Percentiles rank a stretch among this genome's conserved stretches.
Evolutionary conservation across 2,113 vertebrate species (phyloP).

Genomic region (Daphoenositta chrysoptera): DNA sequence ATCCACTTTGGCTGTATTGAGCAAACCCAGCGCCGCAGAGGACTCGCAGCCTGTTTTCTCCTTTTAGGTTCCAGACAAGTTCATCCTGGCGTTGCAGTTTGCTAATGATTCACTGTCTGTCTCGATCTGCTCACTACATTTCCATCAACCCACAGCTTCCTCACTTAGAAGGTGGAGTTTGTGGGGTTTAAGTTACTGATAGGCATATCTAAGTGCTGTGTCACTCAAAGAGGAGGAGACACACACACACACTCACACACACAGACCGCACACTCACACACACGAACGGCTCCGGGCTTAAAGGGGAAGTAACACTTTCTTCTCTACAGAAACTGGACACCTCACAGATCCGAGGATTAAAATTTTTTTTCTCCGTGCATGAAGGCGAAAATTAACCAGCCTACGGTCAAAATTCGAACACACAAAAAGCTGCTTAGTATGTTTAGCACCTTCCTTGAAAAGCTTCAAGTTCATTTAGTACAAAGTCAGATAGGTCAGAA

Average conservation of each 20-base stretch:
- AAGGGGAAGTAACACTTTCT: slow-evolving; percentile 74
- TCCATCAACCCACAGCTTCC: slow-evolving; percentile 82
- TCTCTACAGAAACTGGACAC: background rate
- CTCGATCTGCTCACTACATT: slow-evolving; percentile 80
- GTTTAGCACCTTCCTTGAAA: background rate
- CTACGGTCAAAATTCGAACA: background rate
- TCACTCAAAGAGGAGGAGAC: slow-evolving; percentile 83
- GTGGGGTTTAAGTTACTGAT: slow-evolving; percentile 81
- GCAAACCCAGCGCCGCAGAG: slow-evolving; percentile 57
- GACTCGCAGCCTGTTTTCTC: slow-evolving; percentile 53
- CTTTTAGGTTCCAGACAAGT: slow-evolving; percentile 80
- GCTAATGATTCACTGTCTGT: slow-evolving; percentile 78
- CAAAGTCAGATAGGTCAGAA: background rate
- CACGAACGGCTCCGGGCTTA: slow-evolving; percentile 70
- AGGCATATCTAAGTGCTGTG: slow-evolving; percentile 81
- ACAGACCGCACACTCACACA: background rate
- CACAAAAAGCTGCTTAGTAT: background rate
- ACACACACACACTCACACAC: slow-evolving; percentile 53
- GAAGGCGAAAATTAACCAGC: background rate
- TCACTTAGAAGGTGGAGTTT: slow-evolving; percentile 85
- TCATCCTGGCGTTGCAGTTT: slow-evolving; percentile 79
- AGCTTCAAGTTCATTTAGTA: background rate
- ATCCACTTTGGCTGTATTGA: slow-evolving; percentile 76
- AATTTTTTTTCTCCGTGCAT: background rate
- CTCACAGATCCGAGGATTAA: background rate